Evolutionary conservation across 1,140 invertebrate species (phyloP).

Genomic region (Helicorthomorpha holstii): DNA sequence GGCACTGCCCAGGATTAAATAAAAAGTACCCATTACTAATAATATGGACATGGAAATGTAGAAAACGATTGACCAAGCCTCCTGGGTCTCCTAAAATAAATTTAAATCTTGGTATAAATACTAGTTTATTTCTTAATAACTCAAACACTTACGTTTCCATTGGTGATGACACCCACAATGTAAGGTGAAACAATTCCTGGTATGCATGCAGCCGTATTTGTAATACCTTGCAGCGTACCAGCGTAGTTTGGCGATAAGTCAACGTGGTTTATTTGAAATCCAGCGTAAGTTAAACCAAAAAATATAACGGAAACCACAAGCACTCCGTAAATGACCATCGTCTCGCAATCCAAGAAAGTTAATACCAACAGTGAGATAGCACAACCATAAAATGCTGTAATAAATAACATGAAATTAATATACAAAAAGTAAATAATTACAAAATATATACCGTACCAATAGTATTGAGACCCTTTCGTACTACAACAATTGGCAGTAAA

Average conservation of each 20-base stretch:
- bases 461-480: neutral
- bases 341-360: neutral
- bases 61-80: neutral
- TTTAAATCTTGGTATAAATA: neutral
- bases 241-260: neutral
- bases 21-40: neutral
- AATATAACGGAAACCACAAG: neutral
- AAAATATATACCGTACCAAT: neutral
- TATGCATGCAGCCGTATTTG: neutral
- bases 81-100: neutral
- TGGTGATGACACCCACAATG: neutral
- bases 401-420: neutral
- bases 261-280: neutral
- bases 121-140: neutral
- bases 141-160: neutral
- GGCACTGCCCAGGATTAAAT: neutral
- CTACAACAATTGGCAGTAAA: neutral
- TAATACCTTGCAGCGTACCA: neutral
- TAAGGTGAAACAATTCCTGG: neutral
- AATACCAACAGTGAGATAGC: neutral
- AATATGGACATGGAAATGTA: neutral
- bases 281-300: neutral
- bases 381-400: neutral
- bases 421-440: neutral
- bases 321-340: neutral